A percentile compares a stretch with the other conserved stretches of the same genome.
Conservation (phyloP, 2,888 invertebrate genomes). For the Synergus gifuensis region DNA sequence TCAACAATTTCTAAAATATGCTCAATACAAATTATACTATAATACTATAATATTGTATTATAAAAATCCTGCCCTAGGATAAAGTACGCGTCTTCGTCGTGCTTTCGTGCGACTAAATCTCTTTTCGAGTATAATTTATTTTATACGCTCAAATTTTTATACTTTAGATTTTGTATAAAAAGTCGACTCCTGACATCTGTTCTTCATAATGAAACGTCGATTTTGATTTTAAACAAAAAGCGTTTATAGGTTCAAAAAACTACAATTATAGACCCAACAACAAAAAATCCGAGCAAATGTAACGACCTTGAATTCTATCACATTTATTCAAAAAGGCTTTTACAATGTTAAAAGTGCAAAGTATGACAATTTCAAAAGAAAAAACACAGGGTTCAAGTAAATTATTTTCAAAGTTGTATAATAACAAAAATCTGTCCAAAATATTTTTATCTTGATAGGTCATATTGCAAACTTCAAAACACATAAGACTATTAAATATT, state of each 20-base stretch:
- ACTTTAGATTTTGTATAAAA: constrained; percentile 44
- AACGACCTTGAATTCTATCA: background rate
- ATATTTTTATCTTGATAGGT: background rate
- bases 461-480: background rate
- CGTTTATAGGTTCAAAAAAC: background rate
- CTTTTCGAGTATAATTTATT: constrained; percentile 71
- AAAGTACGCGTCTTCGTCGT: constrained; percentile 63
- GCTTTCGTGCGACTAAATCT: constrained; percentile 62
- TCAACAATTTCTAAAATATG: constrained; percentile 76
- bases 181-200: background rate
- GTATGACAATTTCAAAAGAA: background rate
- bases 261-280: too few species aligned
- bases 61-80: constrained; percentile 70
- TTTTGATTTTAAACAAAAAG: background rate
- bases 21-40: constrained; percentile 67
- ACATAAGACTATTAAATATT: background rate
- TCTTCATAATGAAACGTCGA: background rate
- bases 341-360: background rate
- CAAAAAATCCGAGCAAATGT: background rate
- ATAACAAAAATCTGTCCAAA: background rate
- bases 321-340: background rate
- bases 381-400: background rate
- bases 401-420: background rate
- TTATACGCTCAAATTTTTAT: constrained; percentile 72
- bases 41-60: constrained; percentile 48